Percentiles rank a stretch among this genome's conserved stretches.
These are phyloP conservation scores for Buathra laborator DNA, from an alignment of 2,888 invertebrate species.

Conservation along the genomic window DNA sequence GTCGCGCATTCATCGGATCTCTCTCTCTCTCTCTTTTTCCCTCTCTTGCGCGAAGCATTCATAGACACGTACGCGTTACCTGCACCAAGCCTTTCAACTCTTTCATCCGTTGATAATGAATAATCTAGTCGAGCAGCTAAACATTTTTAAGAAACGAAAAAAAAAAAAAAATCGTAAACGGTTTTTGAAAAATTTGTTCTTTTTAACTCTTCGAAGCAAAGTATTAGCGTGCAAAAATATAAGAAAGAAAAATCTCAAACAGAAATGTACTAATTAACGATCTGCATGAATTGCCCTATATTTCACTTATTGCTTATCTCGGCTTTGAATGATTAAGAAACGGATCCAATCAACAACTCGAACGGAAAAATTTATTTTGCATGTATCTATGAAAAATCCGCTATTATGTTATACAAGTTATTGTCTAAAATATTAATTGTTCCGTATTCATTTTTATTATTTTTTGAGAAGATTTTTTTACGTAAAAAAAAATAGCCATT, in stretches of 20 bases:
- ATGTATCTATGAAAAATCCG: no score
- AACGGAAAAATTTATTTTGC: no score
- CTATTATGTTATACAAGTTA: no score
- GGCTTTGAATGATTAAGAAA: background rate
- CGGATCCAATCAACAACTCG: no score
- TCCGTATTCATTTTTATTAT: no score
- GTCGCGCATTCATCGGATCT: slow-evolving; percentile 51
- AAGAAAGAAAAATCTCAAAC: background rate
- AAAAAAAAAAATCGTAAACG: background rate
- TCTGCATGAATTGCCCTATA: background rate
- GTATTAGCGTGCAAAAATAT: background rate
- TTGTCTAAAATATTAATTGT: no score
- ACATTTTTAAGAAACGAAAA: background rate
- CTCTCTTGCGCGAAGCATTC: slow-evolving; percentile 14
- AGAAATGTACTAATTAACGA: background rate
- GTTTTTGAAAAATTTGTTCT: background rate
- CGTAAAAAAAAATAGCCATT: no score
- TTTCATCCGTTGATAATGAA: slow-evolving; percentile 9
- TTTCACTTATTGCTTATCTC: background rate
- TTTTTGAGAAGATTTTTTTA: no score
- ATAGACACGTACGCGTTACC: slow-evolving; percentile 14
- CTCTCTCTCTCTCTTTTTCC: no score
- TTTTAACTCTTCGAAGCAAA: background rate
- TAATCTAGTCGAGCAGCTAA: background rate
- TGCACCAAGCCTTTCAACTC: background rate